Conservation (phyloP, 1,140 invertebrate species). For the Vollenhovia emeryi region DNA sequence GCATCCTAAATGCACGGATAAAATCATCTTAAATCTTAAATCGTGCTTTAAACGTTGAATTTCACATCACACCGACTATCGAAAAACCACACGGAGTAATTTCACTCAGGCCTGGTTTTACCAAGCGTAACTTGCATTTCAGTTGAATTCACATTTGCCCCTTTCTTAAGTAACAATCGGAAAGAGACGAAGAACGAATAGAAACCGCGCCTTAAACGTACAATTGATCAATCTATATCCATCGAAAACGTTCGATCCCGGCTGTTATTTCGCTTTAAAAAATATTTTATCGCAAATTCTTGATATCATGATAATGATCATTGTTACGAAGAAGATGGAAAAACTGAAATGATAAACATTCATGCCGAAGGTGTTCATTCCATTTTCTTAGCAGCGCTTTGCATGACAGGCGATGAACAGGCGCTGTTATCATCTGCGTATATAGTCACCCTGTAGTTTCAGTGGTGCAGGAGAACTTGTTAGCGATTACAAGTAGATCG, state of each 20-base stretch:
- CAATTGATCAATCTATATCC: not conserved
- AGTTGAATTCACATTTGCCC: too few relatives aligned
- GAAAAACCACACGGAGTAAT: not conserved
- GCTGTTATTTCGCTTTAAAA: not conserved
- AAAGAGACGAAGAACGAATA: too few relatives aligned
- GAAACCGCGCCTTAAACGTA: too few relatives aligned
- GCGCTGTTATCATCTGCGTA: not conserved
- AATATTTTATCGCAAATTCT: not conserved
- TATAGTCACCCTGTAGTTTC: not conserved
- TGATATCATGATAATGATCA: not conserved
- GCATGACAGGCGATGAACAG: not conserved
- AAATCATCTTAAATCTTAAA: not conserved
- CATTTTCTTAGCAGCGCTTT: not conserved
- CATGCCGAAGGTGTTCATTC: not conserved
- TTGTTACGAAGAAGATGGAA: not conserved
- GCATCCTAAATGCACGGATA: not conserved
- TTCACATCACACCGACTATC: not conserved
- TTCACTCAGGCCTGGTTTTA: too few relatives aligned
- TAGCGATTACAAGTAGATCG: constrained; percentile 1
- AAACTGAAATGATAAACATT: not conserved
- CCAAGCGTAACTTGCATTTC: too few relatives aligned
- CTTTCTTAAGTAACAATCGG: too few relatives aligned
- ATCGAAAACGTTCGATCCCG: not conserved
- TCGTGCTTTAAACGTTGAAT: not conserved
- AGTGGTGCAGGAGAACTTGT: not conserved